Percentiles rank a stretch among this genome's conserved stretches.
Conservation (phyloP, 2,888 invertebrate genomes). For the Listrodromus nycthemerus region DNA sequence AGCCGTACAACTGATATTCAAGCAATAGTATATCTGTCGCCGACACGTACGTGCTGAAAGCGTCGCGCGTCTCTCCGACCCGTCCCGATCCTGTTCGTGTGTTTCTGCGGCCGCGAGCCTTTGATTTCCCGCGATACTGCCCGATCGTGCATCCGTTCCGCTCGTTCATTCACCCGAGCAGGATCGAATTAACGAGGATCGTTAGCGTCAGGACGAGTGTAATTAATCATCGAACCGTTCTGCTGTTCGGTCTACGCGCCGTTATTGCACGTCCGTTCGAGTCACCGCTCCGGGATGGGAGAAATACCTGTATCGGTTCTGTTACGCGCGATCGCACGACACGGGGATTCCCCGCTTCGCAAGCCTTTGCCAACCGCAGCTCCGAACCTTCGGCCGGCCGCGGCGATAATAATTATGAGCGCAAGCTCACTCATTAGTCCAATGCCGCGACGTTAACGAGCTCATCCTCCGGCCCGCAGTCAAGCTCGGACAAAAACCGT, state of each 20-base stretch:
- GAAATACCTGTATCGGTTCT: constrained; percentile 39
- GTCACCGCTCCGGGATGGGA: background rate
- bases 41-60: constrained; percentile 42
- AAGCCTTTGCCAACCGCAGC: background rate
- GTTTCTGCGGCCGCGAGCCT: constrained; percentile 48
- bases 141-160: constrained; percentile 31
- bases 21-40: constrained; percentile 44
- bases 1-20: constrained; percentile 27
- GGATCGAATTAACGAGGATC: constrained; percentile 66
- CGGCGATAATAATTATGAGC: constrained; percentile 74
- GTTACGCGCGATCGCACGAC: constrained; percentile 38
- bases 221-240: constrained; percentile 73
- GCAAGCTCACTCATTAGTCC: constrained; percentile 74
- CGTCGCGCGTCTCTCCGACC: constrained; percentile 4
- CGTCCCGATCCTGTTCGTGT: constrained; percentile 19
- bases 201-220: constrained; percentile 67
- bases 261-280: background rate
- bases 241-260: constrained; percentile 42
- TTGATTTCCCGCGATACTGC: constrained; percentile 33
- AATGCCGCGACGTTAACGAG: constrained; percentile 69
- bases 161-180: constrained; percentile 34
- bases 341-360: constrained; percentile 21
- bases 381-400: constrained; percentile 35
- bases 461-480: constrained; percentile 30
- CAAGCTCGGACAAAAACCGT: background rate